Evolutionary conservation across 2,113 vertebrate genomes (phyloP).

Genomic region (Cyprinus carpio): DNA sequence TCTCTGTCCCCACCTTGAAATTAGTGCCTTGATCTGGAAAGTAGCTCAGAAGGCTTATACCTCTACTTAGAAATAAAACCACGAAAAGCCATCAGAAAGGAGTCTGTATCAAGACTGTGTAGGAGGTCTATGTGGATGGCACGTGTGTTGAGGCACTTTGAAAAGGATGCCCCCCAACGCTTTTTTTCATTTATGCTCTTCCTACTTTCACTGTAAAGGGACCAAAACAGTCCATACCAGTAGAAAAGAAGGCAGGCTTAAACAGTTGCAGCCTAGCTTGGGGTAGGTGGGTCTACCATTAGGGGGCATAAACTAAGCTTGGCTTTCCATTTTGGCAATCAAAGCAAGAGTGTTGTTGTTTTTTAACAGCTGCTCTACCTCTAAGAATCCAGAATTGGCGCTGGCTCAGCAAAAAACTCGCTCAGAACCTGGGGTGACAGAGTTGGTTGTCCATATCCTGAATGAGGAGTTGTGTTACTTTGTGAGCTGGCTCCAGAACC

Average conservation of each 20-base stretch:
- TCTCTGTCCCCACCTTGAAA: neutral
- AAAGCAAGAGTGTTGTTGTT: neutral
- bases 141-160: conserved; percentile 18
- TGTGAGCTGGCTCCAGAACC: too few relatives aligned
- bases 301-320: too few relatives aligned
- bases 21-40: neutral
- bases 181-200: neutral
- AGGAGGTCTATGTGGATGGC: conserved; percentile 2
- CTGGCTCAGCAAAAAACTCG: too few relatives aligned
- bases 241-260: conserved; percentile 24
- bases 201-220: too few relatives aligned
- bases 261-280: neutral
- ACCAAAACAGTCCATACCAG: conserved; percentile 42
- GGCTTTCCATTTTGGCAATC: too few relatives aligned
- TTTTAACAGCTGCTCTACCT: conserved; percentile 3
- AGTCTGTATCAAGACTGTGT: neutral
- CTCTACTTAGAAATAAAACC: neutral
- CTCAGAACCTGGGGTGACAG: too few relatives aligned
- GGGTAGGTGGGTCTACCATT: conserved; percentile 31
- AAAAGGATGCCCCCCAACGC: conserved; percentile 37
- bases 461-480: too few relatives aligned
- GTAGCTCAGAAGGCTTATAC: neutral
- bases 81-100: neutral
- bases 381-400: too few relatives aligned
- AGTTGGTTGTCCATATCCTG: too few relatives aligned